Evolutionary conservation across 2,797 vertebrate genomes (phyloP).

Genomic region (Clarias laeviceps): DNA sequence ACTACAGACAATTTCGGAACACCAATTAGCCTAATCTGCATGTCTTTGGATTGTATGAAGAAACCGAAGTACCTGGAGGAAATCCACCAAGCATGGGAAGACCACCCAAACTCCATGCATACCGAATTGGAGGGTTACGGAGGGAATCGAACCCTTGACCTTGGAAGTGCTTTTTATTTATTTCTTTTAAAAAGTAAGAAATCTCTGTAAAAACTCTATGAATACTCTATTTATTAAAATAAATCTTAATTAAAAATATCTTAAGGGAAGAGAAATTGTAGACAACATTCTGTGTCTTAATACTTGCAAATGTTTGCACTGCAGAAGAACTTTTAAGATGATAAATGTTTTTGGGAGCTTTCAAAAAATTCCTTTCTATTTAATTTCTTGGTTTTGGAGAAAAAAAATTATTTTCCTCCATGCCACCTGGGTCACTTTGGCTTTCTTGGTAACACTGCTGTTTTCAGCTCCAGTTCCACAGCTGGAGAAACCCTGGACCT

Average conservation of each 20-base stretch:
- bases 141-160: too few relatives aligned
- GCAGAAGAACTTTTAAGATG: constrained; percentile 51
- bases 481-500: constrained; percentile 10
- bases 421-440: constrained; percentile 38
- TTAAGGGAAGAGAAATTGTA: not conserved
- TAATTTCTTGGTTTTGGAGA: constrained; percentile 14
- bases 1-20: too few relatives aligned
- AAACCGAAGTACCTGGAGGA: too few relatives aligned
- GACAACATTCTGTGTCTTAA: not conserved
- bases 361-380: constrained; percentile 53
- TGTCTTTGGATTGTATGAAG: too few relatives aligned
- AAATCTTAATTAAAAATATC: not conserved
- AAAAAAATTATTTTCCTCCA: not conserved
- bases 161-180: not conserved
- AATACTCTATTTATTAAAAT: too few relatives aligned
- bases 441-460: constrained; percentile 30
- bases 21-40: too few relatives aligned
- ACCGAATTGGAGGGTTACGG: too few relatives aligned
- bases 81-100: too few relatives aligned
- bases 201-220: not conserved
- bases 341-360: constrained; percentile 33
- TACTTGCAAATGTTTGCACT: not conserved
- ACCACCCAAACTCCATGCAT: too few relatives aligned
- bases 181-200: not conserved
- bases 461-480: constrained; percentile 6